These are phyloP conservation scores for Trinectes maculatus DNA, from an alignment of 2,113 vertebrate genomes.

Conservation along the genomic window DNA sequence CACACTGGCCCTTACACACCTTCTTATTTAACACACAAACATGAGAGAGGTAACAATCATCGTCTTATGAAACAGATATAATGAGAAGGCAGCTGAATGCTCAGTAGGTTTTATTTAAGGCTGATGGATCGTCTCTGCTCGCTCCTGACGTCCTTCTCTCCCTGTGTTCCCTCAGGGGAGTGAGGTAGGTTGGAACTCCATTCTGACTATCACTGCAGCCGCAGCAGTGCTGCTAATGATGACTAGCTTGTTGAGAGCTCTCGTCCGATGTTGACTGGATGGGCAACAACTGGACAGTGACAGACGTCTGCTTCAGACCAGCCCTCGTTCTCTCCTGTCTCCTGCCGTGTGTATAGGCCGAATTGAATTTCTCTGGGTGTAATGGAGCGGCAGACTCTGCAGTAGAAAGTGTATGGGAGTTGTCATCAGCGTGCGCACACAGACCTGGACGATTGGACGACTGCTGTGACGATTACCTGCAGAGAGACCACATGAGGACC, in stretches of 20 bases:
- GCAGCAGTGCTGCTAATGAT: slow-evolving; percentile 75
- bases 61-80: slow-evolving; percentile 15
- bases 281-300: slow-evolving; percentile 55
- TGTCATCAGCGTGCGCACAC: slow-evolving; percentile 7
- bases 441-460: slow-evolving; percentile 29
- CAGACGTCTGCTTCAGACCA: slow-evolving; percentile 59
- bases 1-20: not conserved
- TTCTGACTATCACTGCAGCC: slow-evolving; percentile 74
- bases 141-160: slow-evolving; percentile 32
- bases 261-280: slow-evolving; percentile 72
- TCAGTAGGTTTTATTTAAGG: not conserved
- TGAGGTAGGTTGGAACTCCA: slow-evolving; percentile 75
- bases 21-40: not conserved
- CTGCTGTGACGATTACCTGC: slow-evolving; percentile 22
- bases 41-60: not conserved
- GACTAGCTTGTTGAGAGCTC: slow-evolving; percentile 73
- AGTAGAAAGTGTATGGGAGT: slow-evolving; percentile 25
- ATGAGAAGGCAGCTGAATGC: not conserved
- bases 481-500: slow-evolving; percentile 41
- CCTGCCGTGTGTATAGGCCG: slow-evolving; percentile 47
- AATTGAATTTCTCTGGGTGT: slow-evolving; percentile 41
- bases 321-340: slow-evolving; percentile 49
- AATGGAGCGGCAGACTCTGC: slow-evolving; percentile 25
- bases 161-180: slow-evolving; percentile 71
- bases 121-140: not conserved